These are phyloP conservation scores for Thysanoteuthis rhombus DNA, from an alignment of 2,888 invertebrate genomes.

Conservation along the genomic window DNA sequence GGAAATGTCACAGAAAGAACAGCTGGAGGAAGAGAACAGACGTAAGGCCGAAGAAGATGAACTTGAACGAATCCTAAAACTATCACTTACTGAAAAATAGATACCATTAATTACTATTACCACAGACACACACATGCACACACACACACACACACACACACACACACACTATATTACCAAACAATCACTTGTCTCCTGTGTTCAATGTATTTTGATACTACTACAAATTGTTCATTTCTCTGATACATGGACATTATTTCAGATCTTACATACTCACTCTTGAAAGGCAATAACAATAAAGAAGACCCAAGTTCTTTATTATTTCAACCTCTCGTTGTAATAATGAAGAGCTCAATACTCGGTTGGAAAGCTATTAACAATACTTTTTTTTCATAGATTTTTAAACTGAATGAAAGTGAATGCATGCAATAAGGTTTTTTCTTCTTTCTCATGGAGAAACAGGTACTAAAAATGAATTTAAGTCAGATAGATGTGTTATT, in stretches of 20 bases:
- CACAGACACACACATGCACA: background rate
- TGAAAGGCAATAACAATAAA: background rate
- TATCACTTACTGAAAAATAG: conserved; percentile 66
- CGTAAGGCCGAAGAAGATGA: conserved; percentile 65
- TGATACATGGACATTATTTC: background rate
- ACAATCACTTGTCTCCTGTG: background rate
- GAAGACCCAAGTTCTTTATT: too few relatives aligned
- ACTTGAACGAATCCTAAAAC: conserved; percentile 61
- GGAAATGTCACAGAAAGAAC: conserved; percentile 62
- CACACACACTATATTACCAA: background rate
- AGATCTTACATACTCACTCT: background rate
- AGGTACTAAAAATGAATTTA: too few relatives aligned
- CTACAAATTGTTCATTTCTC: background rate
- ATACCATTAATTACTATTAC: background rate
- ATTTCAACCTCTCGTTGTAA: too few relatives aligned
- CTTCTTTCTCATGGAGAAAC: too few relatives aligned
- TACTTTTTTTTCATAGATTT: too few relatives aligned
- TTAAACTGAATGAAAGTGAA: too few relatives aligned
- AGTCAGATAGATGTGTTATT: too few relatives aligned
- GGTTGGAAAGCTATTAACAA: too few relatives aligned
- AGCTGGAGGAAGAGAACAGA: conserved; percentile 49
- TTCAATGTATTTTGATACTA: background rate
- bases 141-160: background rate
- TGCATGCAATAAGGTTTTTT: too few relatives aligned
- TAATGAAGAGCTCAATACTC: too few relatives aligned